A percentile compares a stretch with the other conserved stretches of the same genome.
Evolutionary conservation across 2,797 vertebrate genomes (phyloP).

Genomic region (Mus spretus): DNA sequence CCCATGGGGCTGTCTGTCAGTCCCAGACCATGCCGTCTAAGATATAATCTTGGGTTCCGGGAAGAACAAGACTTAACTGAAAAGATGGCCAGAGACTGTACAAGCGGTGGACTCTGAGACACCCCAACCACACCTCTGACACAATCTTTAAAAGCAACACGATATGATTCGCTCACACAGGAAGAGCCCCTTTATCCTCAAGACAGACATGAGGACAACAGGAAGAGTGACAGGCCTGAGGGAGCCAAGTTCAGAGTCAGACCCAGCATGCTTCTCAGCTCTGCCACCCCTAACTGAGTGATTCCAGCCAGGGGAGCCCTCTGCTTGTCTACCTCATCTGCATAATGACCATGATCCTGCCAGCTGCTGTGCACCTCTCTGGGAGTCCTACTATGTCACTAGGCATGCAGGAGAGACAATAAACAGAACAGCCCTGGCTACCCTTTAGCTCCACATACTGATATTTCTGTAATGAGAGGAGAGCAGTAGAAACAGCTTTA

Average conservation of each 20-base stretch:
- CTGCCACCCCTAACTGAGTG: not conserved
- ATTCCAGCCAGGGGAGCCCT: not conserved
- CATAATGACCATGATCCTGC: not conserved
- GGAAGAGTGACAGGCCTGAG: not conserved
- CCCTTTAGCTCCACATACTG: not conserved
- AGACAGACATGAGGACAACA: not conserved
- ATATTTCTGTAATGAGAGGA: not conserved
- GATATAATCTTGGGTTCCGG: not conserved
- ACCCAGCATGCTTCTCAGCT: not conserved
- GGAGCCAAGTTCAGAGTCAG: not conserved
- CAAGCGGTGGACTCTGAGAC: rapidly evolving
- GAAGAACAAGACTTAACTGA: not conserved
- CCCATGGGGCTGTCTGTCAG: rapidly evolving
- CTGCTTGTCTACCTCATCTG: not conserved
- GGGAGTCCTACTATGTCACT: not conserved
- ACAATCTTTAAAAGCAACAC: not conserved
- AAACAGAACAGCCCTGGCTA: not conserved
- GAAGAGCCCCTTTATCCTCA: not conserved
- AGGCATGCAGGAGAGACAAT: not conserved
- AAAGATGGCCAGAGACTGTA: not conserved
- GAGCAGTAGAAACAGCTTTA: not conserved
- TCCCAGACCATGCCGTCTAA: not conserved
- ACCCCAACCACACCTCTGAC: not conserved
- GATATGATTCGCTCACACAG: not conserved
- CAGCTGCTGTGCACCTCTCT: not conserved